Evolutionary conservation across 2,113 vertebrate species (phyloP), one percentile per base, ranked within the genome.

Genomic region (Formicarius rufipectus): DNA sequence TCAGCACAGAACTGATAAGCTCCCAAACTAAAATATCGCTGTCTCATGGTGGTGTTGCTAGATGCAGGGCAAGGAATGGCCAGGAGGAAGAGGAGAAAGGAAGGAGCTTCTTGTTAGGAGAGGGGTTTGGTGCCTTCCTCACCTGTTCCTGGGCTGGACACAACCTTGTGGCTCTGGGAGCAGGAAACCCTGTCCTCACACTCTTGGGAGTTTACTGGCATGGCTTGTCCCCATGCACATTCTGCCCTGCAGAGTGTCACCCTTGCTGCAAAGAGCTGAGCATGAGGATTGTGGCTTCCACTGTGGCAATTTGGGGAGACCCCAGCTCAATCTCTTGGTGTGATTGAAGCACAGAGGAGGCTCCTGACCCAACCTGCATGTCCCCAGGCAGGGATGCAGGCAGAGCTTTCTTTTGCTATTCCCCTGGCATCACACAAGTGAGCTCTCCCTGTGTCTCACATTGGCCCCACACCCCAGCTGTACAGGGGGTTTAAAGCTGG

Each of bases 1-100:
- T 94, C 96, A 95, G 37, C 23, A 50, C 59, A 66, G 92, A 91
- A 90, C 50, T 45, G 87, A 96, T 88, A 45, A 62, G 55, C 68
- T 60, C 37, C 42, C 45, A 30, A 14, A 58, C 15, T 24, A 56
- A 82, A 73, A 74, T 58, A 89, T n/a, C 1, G 0, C 12, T 1
- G 40, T 68, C 83, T 52, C 0, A 0, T 6, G 22, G 60, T 74
- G 21, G 39, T 2, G 7, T 27, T 4, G 5, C 25, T 4, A 6
- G 50, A 22, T 58, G 37, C 45, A 56, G 76, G 49, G 75, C 27
- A 59, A 60, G 33, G 21, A 40, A 64, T 4, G 18, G 22, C n/a
- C 67, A 33, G 62, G 40, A 78, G 39, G 42, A 71, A 83, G 82
- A 52, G 31, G 23, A 59, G 35, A 72, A 75, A 59, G 39, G 44